These are phyloP conservation scores for Anolis carolinensis DNA, from an alignment of 2,113 vertebrate genomes.

Conservation along the genomic window DNA sequence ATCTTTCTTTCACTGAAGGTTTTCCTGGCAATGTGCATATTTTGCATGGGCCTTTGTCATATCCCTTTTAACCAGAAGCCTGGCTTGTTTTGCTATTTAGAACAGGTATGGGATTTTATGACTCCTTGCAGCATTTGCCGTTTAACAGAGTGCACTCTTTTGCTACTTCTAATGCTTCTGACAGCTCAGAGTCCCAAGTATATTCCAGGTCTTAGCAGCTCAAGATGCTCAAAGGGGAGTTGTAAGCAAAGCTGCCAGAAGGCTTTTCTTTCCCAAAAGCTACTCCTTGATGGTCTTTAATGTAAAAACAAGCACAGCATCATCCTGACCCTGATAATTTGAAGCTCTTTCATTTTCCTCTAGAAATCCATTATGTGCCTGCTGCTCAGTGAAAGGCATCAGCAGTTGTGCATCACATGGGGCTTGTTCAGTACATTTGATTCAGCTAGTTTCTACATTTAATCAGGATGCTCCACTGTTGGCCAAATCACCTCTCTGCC, in stretches of 20 bases:
- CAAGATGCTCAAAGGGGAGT: neutral
- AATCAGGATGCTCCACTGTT: conserved; percentile 56
- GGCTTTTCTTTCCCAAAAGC: conserved; percentile 28
- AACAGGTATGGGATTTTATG: neutral
- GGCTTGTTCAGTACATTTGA: conserved; percentile 43
- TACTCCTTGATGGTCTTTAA: conserved; percentile 29
- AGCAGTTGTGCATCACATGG: conserved; percentile 37
- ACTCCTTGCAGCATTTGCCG: conserved; percentile 25
- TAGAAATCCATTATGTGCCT: conserved; percentile 32
- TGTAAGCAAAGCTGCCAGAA: conserved; percentile 12
- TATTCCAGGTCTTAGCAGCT: conserved; percentile 28
- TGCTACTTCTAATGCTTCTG: conserved; percentile 40
- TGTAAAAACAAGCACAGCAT: conserved; percentile 23
- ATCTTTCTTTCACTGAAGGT: too few relatives aligned
- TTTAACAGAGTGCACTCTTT: conserved; percentile 41
- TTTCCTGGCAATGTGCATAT: neutral
- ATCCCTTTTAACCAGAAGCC: neutral
- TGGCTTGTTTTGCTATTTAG: conserved; percentile 6
- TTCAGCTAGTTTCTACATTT: conserved; percentile 52
- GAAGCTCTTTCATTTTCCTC: conserved; percentile 14
- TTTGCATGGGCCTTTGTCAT: neutral
- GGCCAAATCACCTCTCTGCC: conserved; percentile 37
- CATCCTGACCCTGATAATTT: conserved; percentile 31
- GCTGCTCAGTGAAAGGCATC: conserved; percentile 35
- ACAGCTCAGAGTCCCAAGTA: neutral